Conservation (phyloP, 2,888 invertebrate species). For the Thera britannica region DNA sequence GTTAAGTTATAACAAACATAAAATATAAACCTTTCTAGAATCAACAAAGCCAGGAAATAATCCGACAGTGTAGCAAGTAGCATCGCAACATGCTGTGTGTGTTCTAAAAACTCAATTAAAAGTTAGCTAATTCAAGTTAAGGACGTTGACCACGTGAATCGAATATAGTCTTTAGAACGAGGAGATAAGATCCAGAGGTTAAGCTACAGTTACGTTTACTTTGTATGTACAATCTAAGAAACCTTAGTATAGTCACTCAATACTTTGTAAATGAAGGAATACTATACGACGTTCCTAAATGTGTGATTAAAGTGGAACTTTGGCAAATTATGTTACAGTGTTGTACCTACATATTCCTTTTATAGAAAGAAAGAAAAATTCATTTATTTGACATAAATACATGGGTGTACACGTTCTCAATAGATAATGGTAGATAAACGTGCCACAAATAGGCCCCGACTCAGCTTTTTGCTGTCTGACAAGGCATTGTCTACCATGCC, state of each 20-base stretch:
- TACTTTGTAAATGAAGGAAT: too few relatives aligned
- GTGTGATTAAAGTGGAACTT: too few relatives aligned
- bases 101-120: conserved; percentile 72
- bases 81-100: conserved; percentile 52
- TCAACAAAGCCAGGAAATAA: conserved; percentile 9
- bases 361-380: too few relatives aligned
- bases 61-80: conserved; percentile 26
- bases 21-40: conserved; percentile 4
- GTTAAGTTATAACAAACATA: conserved; percentile 1
- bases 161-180: conserved; percentile 22
- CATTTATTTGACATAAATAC: too few relatives aligned
- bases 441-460: too few relatives aligned
- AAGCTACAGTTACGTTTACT: conserved; percentile 1
- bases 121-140: conserved; percentile 62
- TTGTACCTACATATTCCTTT: too few relatives aligned
- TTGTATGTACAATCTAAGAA: neutral
- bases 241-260: neutral
- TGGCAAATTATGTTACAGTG: too few relatives aligned
- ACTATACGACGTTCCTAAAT: too few relatives aligned
- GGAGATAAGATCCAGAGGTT: conserved; percentile 11
- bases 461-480: too few relatives aligned
- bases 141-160: conserved; percentile 27
- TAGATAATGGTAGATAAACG: too few relatives aligned
- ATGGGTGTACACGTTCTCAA: too few relatives aligned
- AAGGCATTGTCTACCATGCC: too few relatives aligned